phyloP scores from a whole-genome alignment of 2,797 vertebrate species.

The Gephyroberyx darwinii region DNA sequence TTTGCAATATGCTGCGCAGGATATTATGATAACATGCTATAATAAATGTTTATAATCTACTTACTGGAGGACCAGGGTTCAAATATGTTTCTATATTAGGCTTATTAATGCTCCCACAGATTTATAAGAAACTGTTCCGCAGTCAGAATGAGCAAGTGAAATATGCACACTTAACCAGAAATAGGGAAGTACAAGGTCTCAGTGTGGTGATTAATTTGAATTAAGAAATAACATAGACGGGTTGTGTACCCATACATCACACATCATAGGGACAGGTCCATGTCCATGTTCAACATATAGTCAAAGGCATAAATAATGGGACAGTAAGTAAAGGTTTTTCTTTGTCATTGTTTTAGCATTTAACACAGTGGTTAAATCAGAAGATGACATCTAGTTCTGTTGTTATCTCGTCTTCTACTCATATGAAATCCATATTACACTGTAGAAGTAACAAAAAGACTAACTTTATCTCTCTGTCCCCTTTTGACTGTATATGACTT shows the following conservation, averaged over 20 bases:
- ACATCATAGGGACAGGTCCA: neutral
- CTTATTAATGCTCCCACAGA: constrained; percentile 91
- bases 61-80: constrained; percentile 90
- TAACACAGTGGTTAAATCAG: neutral
- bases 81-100: constrained; percentile 89
- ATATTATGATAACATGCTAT: constrained; percentile 99
- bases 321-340: neutral
- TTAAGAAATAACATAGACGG: constrained; percentile 4
- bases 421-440: neutral
- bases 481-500: constrained; percentile 13
- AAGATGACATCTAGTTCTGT: too few species aligned
- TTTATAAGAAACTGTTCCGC: constrained; percentile 69
- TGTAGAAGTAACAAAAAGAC: neutral
- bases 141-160: constrained; percentile 58
- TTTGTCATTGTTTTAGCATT: neutral
- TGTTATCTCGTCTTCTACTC: too few species aligned
- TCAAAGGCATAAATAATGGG: neutral
- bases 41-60: constrained; percentile 99
- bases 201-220: constrained; percentile 59
- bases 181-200: constrained; percentile 62
- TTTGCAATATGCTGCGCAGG: constrained; percentile 96
- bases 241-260: constrained; percentile 22
- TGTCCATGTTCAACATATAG: neutral
- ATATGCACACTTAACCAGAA: constrained; percentile 71
- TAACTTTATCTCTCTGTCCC: neutral